A percentile compares a stretch with the other conserved stretches of the same genome.
These are phyloP conservation scores for Piezodorus guildinii DNA, from an alignment of 1,140 invertebrate genomes.

Conservation along the genomic window DNA sequence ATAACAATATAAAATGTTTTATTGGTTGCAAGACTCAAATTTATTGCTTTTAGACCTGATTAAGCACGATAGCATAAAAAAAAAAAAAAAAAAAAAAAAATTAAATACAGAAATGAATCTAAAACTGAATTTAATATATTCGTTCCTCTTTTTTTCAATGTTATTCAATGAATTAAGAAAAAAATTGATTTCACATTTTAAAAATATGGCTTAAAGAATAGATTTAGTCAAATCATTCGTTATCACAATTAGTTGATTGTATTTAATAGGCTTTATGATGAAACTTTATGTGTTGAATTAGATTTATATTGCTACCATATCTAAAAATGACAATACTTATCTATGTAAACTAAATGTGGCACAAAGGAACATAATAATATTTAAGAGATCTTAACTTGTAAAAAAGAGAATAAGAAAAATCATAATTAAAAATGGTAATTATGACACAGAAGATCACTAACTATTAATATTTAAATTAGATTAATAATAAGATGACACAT, in stretches of 20 bases:
- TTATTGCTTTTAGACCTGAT: too few species aligned
- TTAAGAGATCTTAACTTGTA: conserved; percentile 20
- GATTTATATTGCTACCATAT: conserved; percentile 11
- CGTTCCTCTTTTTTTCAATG: too few species aligned
- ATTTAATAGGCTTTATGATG: conserved; percentile 1
- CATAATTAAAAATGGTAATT: too few species aligned
- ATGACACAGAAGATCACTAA: too few species aligned
- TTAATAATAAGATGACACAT: too few species aligned
- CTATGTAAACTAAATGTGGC: conserved; percentile 21
- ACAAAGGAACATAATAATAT: conserved; percentile 24
- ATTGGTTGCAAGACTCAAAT: too few species aligned
- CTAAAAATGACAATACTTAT: conserved; percentile 17
- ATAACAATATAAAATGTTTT: too few species aligned
- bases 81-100: too few species aligned
- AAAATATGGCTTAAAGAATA: neutral
- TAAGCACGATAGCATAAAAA: too few species aligned
- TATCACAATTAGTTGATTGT: conserved; percentile 14
- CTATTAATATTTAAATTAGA: too few species aligned
- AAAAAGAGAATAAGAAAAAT: neutral
- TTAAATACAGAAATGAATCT: too few species aligned
- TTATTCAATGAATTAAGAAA: neutral
- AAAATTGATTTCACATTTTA: neutral
- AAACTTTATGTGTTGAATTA: conserved; percentile 9
- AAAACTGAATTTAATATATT: too few species aligned
- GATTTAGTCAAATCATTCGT: neutral